Evolutionary conservation across 2,113 vertebrate genomes (phyloP), one percentile per base, ranked within the genome.

Genomic region (Uria aalge): DNA sequence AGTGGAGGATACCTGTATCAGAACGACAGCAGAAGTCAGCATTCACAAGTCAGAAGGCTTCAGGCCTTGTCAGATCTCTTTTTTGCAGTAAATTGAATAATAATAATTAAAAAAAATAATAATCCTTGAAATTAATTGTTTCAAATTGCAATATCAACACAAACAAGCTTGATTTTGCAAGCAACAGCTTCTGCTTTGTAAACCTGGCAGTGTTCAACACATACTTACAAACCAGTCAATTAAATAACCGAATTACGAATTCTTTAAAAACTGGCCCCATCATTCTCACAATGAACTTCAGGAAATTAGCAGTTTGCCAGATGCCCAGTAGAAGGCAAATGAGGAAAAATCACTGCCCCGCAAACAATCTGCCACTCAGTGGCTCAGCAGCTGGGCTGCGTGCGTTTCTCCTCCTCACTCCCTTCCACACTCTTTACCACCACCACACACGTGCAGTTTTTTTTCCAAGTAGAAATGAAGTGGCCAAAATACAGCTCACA

Each of bases 281-380:
- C 11, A 30, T 36, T 85, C 32, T 29, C n/a, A 34, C n/a, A 88
- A 17, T 19, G 19, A 92, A 75, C 48, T 72, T 48, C 2, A 6
- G 40, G n/a, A 87, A 87, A 81, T 81, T 12, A 85, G 73, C 43
- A 73, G 73, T 88, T 95, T 88, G 17, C 24, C 67, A 84, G 72
- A 62, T 62, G 56, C 22, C 67, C 63, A 50, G 21, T 2, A 86
- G 72, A 80, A 77, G 43, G 41, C 72, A 88, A 45, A 75, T 18
- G 55, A 69, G 24, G 75, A 60, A 88, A 76, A n/a, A 29, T 30
- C 21, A 11, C 34, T 76, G 64, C 24, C 16, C 15, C 3, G 2
- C 47, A 45, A 62, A 45, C 0, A 1, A 56, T 38, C 47, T 48
- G 15, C 24, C 15, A 13, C 29, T 67, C 59, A 15, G 41, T 18